These are phyloP conservation scores for Zaprionus kolodkinae DNA, from an alignment of 1,140 invertebrate species.

Conservation along the genomic window DNA sequence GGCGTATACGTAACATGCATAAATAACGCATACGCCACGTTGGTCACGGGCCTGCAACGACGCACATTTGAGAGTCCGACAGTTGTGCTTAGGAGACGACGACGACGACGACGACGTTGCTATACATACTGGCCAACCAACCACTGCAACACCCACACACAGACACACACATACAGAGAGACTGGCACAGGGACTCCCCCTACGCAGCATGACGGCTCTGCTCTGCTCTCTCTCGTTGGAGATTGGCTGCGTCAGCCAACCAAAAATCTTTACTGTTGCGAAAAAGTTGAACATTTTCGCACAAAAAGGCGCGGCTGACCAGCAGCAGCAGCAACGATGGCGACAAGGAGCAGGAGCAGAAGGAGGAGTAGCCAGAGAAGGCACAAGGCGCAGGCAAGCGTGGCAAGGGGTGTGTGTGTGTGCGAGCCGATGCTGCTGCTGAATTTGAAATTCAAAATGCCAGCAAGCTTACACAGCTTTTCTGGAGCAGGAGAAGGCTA, in stretches of 20 bases:
- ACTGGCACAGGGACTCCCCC: conserved; percentile 26
- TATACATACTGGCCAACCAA: conserved; percentile 42
- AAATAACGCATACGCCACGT: conserved; percentile 69
- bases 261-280: conserved; percentile 83
- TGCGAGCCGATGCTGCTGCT: conserved; percentile 56
- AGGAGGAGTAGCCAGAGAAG: conserved; percentile 49
- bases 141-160: conserved; percentile 18
- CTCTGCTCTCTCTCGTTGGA: conserved; percentile 58
- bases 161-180: not conserved
- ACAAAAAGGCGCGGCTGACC: conserved; percentile 76
- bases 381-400: conserved; percentile 33
- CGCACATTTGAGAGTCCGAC: conserved; percentile 48
- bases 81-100: conserved; percentile 48
- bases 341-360: conserved; percentile 28
- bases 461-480: conserved; percentile 49
- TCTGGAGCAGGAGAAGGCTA: not conserved
- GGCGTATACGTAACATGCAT: conserved; percentile 51
- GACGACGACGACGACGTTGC: conserved; percentile 23
- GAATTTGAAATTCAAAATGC: conserved; percentile 83
- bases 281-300: conserved; percentile 81
- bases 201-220: conserved; percentile 41
- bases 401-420: conserved; percentile 31
- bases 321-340: conserved; percentile 13
- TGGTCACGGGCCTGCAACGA: conserved; percentile 9
- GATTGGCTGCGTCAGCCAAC: conserved; percentile 82